A percentile compares a stretch with the other conserved stretches of the same genome.
Evolutionary conservation across 2,888 invertebrate species (phyloP).

Genomic region (Drosophila rellima): DNA sequence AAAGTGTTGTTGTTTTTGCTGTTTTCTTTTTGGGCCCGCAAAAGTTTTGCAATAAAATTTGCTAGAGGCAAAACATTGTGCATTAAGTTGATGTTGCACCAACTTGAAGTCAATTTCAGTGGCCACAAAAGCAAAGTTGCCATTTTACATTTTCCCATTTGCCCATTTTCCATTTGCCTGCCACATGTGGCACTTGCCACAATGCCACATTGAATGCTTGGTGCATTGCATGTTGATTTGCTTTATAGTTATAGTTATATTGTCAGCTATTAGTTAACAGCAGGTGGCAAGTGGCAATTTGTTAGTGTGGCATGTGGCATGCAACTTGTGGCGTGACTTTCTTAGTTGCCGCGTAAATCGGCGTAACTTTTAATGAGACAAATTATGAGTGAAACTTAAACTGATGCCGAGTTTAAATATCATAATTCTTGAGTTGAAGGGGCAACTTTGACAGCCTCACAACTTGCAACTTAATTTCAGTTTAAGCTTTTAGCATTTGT

Average conservation of each 20-base stretch:
- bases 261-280: slow-evolving; percentile 40
- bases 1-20: not conserved
- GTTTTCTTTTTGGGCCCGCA: slow-evolving; percentile 1
- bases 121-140: slow-evolving; percentile 46
- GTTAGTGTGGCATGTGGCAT: slow-evolving; percentile 5
- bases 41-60: slow-evolving; percentile 64
- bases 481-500: slow-evolving; percentile 57
- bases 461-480: slow-evolving; percentile 1
- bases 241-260: slow-evolving; percentile 47
- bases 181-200: slow-evolving; percentile 33
- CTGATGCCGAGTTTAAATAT: slow-evolving; percentile 49
- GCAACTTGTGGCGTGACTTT: slow-evolving; percentile 28
- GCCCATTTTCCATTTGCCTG: slow-evolving; percentile 5
- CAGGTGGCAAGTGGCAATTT: slow-evolving; percentile 23
- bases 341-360: slow-evolving; percentile 41
- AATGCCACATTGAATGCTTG: slow-evolving; percentile 23
- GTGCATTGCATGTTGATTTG: slow-evolving; percentile 54
- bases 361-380: slow-evolving; percentile 73
- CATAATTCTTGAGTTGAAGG: slow-evolving; percentile 35
- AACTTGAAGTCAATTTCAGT: slow-evolving; percentile 41
- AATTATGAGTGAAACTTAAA: slow-evolving; percentile 66
- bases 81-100: slow-evolving; percentile 39
- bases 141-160: not conserved
- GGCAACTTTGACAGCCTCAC: not conserved
- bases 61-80: slow-evolving; percentile 42